phyloP scores from a whole-genome alignment of 2,888 invertebrate species.

The Abrostola tripartita region DNA sequence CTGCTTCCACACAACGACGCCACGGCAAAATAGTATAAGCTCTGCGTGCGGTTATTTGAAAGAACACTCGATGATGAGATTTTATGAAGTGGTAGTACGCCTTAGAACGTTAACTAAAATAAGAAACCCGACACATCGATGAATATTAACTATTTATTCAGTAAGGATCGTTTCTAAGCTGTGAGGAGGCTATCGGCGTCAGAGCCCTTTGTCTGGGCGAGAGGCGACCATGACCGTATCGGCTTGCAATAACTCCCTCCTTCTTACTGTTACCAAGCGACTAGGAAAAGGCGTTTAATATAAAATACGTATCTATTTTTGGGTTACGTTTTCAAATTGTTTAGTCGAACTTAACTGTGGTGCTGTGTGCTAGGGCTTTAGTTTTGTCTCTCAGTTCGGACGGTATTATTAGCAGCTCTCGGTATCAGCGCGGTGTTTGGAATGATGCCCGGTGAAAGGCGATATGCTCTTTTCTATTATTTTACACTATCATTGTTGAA shows the following conservation, averaged over 20 bases:
- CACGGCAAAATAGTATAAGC: constrained; percentile 60
- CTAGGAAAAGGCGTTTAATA: constrained; percentile 38
- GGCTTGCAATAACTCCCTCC: constrained; percentile 55
- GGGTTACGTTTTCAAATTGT: no score
- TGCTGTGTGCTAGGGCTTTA: no score
- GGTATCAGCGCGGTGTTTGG: no score
- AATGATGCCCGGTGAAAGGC: no score
- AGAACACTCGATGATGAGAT: constrained; percentile 45
- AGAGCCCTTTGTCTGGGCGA: constrained; percentile 51
- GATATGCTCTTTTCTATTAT: no score
- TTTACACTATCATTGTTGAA: no score
- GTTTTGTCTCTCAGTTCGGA: no score
- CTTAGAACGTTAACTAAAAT: neutral
- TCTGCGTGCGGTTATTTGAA: constrained; percentile 66
- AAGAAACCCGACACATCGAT: constrained; percentile 10
- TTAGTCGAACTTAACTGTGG: no score
- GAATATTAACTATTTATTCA: constrained; percentile 16
- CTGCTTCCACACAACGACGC: constrained; percentile 44
- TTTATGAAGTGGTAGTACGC: constrained; percentile 12
- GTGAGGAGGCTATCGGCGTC: constrained; percentile 34
- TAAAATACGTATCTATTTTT: neutral
- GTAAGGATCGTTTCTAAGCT: constrained; percentile 22
- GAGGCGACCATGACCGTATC: constrained; percentile 60
- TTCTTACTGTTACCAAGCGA: constrained; percentile 49
- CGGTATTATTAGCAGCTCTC: no score